Evolutionary conservation across 2,113 vertebrate species (phyloP).

Genomic region (Hipposideros armiger): DNA sequence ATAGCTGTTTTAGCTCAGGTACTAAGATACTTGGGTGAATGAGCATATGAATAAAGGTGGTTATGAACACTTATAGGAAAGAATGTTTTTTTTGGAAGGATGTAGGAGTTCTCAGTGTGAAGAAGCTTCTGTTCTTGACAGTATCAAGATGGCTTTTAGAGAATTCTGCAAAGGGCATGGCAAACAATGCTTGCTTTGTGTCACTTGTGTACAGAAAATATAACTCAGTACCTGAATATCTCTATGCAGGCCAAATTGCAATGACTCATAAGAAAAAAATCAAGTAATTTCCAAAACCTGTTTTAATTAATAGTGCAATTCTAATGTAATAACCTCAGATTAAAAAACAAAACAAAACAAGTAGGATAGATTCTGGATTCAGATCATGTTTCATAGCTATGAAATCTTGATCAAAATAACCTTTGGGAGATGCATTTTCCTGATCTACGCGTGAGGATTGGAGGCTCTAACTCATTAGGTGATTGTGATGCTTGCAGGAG

Average conservation of each 20-base stretch:
- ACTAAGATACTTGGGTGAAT: not conserved
- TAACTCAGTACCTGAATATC: not conserved
- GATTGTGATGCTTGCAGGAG: not conserved
- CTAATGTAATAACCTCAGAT: not conserved
- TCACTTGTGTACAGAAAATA: not conserved
- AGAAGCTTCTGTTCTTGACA: not conserved
- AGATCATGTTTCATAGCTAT: not conserved
- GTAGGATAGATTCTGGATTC: not conserved
- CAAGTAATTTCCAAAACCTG: not conserved
- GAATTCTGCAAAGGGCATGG: not conserved
- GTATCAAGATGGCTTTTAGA: not conserved
- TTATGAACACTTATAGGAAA: not conserved
- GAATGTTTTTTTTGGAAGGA: conserved; percentile 25
- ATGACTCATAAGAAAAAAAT: conserved; percentile 26
- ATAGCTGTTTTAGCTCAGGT: not conserved
- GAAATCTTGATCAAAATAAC: not conserved
- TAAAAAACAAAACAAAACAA: not conserved
- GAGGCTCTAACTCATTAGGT: not conserved
- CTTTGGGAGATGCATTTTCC: not conserved
- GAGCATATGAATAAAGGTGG: not conserved
- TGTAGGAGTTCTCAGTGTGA: not conserved
- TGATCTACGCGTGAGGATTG: not conserved
- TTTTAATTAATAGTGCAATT: not conserved
- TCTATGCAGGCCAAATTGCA: not conserved
- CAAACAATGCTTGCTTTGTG: not conserved